Evolutionary conservation across 2,113 vertebrate species (phyloP).

Genomic region (Scartelaos histophorus): DNA sequence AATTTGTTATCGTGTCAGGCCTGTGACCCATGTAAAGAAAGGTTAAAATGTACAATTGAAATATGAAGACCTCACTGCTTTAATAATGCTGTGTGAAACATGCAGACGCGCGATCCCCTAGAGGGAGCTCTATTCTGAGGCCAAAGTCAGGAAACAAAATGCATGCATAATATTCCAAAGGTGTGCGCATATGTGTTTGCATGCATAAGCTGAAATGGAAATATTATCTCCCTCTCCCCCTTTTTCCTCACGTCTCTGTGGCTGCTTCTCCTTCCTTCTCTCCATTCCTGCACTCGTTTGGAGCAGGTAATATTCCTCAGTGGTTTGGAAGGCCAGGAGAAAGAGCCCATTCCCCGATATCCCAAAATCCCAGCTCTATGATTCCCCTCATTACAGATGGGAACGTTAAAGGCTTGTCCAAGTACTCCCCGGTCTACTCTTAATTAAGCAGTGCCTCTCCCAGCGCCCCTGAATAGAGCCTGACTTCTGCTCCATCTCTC

Average conservation of each 20-base stretch:
- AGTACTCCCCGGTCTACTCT: slow-evolving; percentile 73
- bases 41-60: slow-evolving; percentile 9
- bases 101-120: slow-evolving; percentile 54
- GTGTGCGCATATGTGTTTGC: slow-evolving; percentile 57
- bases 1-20: too few relatives aligned
- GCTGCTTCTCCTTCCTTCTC: slow-evolving; percentile 27
- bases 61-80: slow-evolving; percentile 49
- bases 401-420: slow-evolving; percentile 67
- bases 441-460: slow-evolving; percentile 69
- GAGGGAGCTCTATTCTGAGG: slow-evolving; percentile 69
- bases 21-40: not conserved
- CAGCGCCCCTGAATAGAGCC: slow-evolving; percentile 59
- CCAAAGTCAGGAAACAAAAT: slow-evolving; percentile 52
- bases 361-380: slow-evolving; percentile 79
- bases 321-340: slow-evolving; percentile 47
- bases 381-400: slow-evolving; percentile 78
- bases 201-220: slow-evolving; percentile 74
- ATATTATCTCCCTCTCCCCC: slow-evolving; percentile 41
- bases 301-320: slow-evolving; percentile 69
- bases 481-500: slow-evolving; percentile 35
- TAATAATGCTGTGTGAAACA: slow-evolving; percentile 53
- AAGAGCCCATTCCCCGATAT: slow-evolving; percentile 67
- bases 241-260: slow-evolving; percentile 33
- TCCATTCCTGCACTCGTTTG: slow-evolving; percentile 7
- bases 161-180: slow-evolving; percentile 64